A percentile compares a stretch with the other conserved stretches of the same genome.
These are phyloP conservation scores for Oenanthe oenanthe DNA, from an alignment of 2,113 vertebrate genomes.

Conservation along the genomic window DNA sequence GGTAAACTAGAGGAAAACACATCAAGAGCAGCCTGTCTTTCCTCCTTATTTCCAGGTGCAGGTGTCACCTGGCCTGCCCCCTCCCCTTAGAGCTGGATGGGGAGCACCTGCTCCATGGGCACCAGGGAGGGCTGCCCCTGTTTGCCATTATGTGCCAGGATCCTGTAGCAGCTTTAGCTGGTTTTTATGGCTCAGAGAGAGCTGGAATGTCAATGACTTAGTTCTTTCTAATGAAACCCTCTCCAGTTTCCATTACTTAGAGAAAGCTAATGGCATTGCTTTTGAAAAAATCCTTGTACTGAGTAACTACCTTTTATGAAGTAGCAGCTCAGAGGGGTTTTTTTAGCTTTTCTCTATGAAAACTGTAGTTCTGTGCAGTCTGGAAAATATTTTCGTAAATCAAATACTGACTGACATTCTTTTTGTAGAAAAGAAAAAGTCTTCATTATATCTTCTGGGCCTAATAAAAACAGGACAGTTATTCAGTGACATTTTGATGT, in stretches of 20 bases:
- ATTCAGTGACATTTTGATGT: neutral
- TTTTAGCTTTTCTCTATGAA: neutral
- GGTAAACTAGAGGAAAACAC: accelerated
- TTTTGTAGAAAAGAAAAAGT: neutral
- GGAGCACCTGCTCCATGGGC: neutral
- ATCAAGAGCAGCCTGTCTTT: accelerated
- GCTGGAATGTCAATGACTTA: neutral
- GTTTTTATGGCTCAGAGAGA: neutral
- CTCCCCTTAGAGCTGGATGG: neutral
- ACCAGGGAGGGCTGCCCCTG: neutral
- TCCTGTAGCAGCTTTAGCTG: neutral
- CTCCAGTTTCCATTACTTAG: neutral
- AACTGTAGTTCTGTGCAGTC: neutral
- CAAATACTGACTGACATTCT: neutral
- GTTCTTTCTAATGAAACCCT: neutral
- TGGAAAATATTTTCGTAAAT: neutral
- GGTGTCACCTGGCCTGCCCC: neutral
- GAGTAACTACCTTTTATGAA: neutral
- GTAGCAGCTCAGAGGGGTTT: neutral
- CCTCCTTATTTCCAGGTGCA: neutral
- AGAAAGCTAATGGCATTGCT: neutral
- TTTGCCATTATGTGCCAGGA: neutral
- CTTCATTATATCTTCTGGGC: neutral
- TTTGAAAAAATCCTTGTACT: neutral
- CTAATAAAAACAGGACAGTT: neutral